phyloP scores from a whole-genome alignment of 2,113 vertebrate genomes.

The Lophotis ruficrista region DNA sequence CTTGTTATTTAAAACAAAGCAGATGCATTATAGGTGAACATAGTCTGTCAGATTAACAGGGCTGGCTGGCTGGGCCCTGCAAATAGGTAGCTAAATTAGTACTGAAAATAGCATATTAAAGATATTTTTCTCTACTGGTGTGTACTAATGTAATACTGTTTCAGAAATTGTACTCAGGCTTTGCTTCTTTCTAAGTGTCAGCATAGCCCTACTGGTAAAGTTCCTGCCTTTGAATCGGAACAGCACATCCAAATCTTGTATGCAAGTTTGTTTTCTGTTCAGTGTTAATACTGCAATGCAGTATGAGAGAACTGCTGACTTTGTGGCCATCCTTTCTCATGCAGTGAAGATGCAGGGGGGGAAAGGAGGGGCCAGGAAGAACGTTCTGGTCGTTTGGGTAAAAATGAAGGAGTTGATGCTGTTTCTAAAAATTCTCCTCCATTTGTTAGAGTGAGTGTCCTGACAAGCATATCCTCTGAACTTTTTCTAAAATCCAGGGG shows the following conservation, averaged over 20 bases:
- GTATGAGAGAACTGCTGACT: neutral
- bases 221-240: neutral
- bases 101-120: neutral
- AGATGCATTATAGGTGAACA: neutral
- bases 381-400: neutral
- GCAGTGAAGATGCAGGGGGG: neutral
- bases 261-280: conserved; percentile 48
- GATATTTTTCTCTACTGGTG: neutral
- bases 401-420: neutral
- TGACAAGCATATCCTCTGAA: neutral
- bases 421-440: neutral
- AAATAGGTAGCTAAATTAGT: neutral
- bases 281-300: conserved; percentile 32
- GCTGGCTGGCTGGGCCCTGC: neutral
- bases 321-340: neutral
- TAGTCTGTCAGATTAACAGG: neutral
- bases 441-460: neutral
- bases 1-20: neutral
- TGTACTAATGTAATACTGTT: neutral
- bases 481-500: neutral
- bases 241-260: neutral
- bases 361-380: neutral
- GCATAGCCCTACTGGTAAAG: neutral
- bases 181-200: neutral
- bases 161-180: neutral